A percentile compares a stretch with the other conserved stretches of the same genome.
Evolutionary conservation across 2,797 vertebrate genomes (phyloP).

Genomic region (Percopsis omiscomaycus): DNA sequence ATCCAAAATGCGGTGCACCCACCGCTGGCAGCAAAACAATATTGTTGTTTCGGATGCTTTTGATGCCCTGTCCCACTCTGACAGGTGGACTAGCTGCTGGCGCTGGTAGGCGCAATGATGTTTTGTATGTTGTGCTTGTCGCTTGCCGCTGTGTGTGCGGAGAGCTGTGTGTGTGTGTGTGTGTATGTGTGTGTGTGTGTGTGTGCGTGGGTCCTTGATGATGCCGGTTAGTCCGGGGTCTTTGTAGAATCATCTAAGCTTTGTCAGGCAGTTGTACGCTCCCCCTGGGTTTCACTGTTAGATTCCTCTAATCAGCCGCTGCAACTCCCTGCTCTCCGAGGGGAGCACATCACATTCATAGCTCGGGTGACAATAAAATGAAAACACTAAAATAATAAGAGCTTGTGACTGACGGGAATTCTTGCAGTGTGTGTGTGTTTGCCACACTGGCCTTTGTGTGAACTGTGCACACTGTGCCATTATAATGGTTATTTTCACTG

Average conservation of each 20-base stretch:
- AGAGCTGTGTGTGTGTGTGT: slow-evolving; percentile 5
- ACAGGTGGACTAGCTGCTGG: neutral
- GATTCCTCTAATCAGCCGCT: neutral
- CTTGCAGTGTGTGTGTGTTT: neutral
- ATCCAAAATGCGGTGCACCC: neutral
- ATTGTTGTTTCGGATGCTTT: slow-evolving; percentile 3
- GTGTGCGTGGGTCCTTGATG: slow-evolving; percentile 35
- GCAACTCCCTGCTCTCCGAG: too few relatives aligned
- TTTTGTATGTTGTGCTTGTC: neutral
- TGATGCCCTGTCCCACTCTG: neutral
- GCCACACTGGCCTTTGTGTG: slow-evolving; percentile 34
- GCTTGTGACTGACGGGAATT: neutral
- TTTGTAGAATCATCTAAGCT: slow-evolving; percentile 30
- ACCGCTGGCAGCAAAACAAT: slow-evolving; percentile 4
- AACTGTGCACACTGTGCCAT: slow-evolving; percentile 18
- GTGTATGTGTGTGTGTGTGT: slow-evolving; percentile 1
- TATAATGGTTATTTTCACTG: neutral
- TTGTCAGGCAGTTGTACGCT: slow-evolving; percentile 13
- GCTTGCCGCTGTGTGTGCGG: neutral
- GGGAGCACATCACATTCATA: neutral
- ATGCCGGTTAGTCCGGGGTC: slow-evolving; percentile 51
- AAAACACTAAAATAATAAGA: slow-evolving; percentile 16
- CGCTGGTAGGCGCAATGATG: neutral
- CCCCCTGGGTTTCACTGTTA: slow-evolving; percentile 12
- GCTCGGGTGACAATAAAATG: slow-evolving; percentile 36